Evolutionary conservation across 2,797 vertebrate genomes (phyloP).

Genomic region (Poecilia velifera): DNA sequence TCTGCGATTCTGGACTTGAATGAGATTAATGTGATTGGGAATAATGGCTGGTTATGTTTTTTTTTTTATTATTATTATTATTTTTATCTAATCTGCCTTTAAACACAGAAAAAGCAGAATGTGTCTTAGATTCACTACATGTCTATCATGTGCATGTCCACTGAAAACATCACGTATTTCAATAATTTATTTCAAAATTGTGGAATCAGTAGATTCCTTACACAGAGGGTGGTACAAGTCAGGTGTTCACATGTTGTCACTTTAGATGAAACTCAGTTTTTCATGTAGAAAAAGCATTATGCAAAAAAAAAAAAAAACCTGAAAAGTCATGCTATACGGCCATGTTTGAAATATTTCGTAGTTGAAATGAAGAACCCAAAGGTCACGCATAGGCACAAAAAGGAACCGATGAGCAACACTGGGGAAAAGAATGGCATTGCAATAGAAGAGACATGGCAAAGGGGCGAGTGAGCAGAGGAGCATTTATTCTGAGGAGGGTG

Average conservation of each 20-base stretch:
- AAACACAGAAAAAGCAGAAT: neutral
- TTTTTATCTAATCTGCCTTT: neutral
- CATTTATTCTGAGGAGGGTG: neutral
- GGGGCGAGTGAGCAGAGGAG: neutral
- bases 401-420: neutral
- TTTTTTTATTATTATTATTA: no score
- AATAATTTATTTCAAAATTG: neutral
- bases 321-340: neutral
- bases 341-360: neutral
- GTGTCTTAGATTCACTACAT: neutral
- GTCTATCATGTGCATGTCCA: neutral
- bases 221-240: neutral
- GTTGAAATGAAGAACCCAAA: neutral
- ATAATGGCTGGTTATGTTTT: conserved; percentile 11
- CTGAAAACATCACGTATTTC: neutral
- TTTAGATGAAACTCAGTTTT: neutral
- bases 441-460: neutral
- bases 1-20: conserved; percentile 31
- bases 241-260: neutral
- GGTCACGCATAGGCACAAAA: neutral
- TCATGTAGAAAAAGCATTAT: neutral
- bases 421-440: neutral
- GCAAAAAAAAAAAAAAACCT: neutral
- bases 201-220: neutral
- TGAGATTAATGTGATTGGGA: conserved; percentile 23